phyloP scores from a whole-genome alignment of 2,113 vertebrate genomes.

The Ctenomys sociabilis region DNA sequence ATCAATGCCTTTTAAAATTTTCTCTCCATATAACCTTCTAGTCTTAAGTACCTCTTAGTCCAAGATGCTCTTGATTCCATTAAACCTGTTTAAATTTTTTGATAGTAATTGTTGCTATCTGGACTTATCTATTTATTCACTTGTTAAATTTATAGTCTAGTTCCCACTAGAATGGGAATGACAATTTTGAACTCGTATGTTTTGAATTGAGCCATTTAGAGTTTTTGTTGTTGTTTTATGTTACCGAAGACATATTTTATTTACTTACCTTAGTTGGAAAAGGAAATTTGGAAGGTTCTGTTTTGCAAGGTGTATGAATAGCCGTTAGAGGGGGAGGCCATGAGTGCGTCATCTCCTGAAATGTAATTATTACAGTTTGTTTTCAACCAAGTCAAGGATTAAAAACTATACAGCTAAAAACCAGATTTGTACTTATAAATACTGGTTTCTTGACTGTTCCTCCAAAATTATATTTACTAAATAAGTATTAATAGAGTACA shows the following conservation, averaged over 20 bases:
- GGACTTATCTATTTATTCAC: conserved; percentile 46
- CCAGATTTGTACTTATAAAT: conserved; percentile 75
- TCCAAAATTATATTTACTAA: conserved; percentile 64
- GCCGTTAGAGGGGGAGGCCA: conserved; percentile 99
- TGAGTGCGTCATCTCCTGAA: conserved; percentile 99
- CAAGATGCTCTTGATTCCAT: conserved; percentile 26
- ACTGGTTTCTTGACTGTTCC: conserved; percentile 69
- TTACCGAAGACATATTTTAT: conserved; percentile 73
- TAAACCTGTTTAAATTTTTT: conserved; percentile 52
- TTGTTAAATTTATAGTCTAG: conserved; percentile 14
- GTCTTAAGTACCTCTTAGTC: conserved; percentile 49
- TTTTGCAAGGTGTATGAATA: conserved; percentile 99
- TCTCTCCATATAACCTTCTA: conserved; percentile 21
- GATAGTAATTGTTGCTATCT: conserved; percentile 21
- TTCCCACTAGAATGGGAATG: conserved; percentile 54
- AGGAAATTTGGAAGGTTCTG: conserved; percentile 99
- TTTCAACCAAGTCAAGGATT: conserved; percentile 78
- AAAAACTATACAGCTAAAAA: conserved; percentile 77
- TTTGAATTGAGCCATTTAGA: conserved; percentile 64
- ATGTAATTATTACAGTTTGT: conserved; percentile 83
- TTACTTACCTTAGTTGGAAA: conserved; percentile 97
- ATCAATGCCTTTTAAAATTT: neutral
- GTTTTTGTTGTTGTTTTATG: conserved; percentile 29
- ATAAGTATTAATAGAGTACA: conserved; percentile 63
- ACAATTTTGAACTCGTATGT: conserved; percentile 42